A percentile compares a stretch with the other conserved stretches of the same genome.
These are phyloP conservation scores for Neogale vison DNA, from an alignment of 2,113 vertebrate species.

Conservation along the genomic window DNA sequence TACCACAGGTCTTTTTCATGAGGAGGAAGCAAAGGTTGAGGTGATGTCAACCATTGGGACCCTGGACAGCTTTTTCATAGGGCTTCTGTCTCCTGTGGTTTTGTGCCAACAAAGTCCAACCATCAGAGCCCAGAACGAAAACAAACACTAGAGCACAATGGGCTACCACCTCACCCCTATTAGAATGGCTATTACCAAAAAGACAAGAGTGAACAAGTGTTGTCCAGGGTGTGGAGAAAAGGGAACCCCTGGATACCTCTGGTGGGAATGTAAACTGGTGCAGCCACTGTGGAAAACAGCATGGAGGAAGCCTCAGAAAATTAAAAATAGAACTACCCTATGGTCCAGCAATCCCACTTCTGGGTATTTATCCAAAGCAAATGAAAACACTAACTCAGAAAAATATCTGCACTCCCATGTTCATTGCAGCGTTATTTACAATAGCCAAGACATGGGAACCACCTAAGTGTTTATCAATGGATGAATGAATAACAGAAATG, in stretches of 20 bases:
- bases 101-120: background rate
- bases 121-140: background rate
- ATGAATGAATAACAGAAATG: background rate
- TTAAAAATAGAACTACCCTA: background rate
- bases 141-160: background rate
- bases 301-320: background rate
- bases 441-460: background rate
- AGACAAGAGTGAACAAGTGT: background rate
- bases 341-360: background rate
- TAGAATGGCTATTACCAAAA: background rate
- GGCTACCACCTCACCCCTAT: background rate
- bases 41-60: background rate
- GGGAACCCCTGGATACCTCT: background rate
- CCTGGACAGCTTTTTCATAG: background rate
- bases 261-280: background rate
- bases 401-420: background rate
- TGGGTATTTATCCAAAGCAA: background rate
- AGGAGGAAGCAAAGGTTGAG: background rate
- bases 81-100: background rate
- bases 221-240: background rate
- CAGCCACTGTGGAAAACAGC: background rate
- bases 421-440: background rate
- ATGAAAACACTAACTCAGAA: background rate
- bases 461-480: background rate
- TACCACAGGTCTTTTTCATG: background rate